phyloP scores from a whole-genome alignment of 2,888 invertebrate species.

The Petrophora chlorosata region DNA sequence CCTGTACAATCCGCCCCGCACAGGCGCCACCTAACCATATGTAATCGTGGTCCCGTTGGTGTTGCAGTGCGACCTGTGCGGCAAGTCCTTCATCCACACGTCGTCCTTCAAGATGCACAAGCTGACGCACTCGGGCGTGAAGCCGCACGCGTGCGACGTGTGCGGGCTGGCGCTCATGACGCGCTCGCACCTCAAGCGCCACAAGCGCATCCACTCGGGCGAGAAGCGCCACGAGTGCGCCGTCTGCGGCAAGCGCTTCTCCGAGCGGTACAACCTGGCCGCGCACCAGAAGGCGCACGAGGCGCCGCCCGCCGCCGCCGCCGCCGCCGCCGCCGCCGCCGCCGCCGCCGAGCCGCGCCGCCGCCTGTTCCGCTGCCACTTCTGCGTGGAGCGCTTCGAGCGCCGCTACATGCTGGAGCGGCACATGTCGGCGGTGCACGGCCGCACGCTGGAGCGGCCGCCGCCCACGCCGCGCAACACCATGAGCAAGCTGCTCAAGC shows the following conservation, averaged over 20 bases:
- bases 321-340: constrained; percentile 42
- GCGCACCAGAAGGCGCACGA: constrained; percentile 76
- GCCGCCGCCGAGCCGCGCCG: constrained; percentile 52
- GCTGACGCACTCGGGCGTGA: constrained; percentile 85
- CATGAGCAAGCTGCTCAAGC: constrained; percentile 80
- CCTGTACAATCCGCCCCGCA: too few relatives aligned
- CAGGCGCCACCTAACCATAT: not conserved
- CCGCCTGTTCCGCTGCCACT: constrained; percentile 71
- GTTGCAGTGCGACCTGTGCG: constrained; percentile 84
- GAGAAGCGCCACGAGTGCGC: constrained; percentile 84
- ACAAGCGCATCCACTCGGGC: constrained; percentile 86
- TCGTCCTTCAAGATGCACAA: constrained; percentile 88
- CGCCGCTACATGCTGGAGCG: constrained; percentile 77
- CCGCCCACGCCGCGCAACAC: constrained; percentile 78
- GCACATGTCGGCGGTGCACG: constrained; percentile 68
- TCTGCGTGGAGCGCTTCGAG: constrained; percentile 76
- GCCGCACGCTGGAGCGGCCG: constrained; percentile 73
- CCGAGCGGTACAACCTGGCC: constrained; percentile 81
- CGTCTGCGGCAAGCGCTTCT: constrained; percentile 84
- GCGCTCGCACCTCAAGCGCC: constrained; percentile 86
- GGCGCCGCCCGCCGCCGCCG: constrained; percentile 24
- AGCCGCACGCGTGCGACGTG: constrained; percentile 83
- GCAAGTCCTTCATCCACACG: constrained; percentile 87
- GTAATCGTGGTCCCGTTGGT: not conserved
- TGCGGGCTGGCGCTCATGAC: constrained; percentile 86